Conservation (phyloP, 2,113 vertebrate species). For the Athene noctua region DNA sequence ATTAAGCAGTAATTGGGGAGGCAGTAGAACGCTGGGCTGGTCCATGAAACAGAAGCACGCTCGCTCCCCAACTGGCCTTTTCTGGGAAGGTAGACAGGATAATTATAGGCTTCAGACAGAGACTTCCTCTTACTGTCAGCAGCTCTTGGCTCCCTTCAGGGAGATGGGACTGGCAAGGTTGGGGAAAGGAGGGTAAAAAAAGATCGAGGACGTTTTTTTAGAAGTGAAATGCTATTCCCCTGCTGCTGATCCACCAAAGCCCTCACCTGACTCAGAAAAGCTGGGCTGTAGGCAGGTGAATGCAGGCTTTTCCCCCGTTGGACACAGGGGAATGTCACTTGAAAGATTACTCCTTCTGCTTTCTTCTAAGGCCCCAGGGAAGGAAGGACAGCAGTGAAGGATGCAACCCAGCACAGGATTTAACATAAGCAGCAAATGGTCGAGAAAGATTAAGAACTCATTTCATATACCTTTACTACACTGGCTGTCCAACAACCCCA, state of each 20-base stretch:
- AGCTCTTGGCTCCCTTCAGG: slow-evolving; percentile 53
- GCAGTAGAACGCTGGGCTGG: slow-evolving; percentile 19
- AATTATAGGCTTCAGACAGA: slow-evolving; percentile 66
- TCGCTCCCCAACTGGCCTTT: slow-evolving; percentile 57
- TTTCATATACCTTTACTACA: rapidly evolving
- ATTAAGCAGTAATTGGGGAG: slow-evolving; percentile 67
- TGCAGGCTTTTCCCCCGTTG: not conserved
- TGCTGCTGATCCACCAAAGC: not conserved
- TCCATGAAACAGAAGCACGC: not conserved
- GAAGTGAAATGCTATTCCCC: not conserved
- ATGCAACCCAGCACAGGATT: not conserved
- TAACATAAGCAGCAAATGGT: not conserved
- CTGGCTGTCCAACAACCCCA: not conserved
- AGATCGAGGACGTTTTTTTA: not conserved
- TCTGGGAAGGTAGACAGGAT: slow-evolving; percentile 69
- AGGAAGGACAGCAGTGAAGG: not conserved
- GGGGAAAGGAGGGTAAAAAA: slow-evolving; percentile 45
- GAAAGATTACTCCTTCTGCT: not conserved
- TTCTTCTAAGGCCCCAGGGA: not conserved
- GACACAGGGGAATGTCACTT: not conserved
- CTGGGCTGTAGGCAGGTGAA: not conserved
- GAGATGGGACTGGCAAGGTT: slow-evolving; percentile 35
- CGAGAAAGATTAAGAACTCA: not conserved
- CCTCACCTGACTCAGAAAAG: not conserved
- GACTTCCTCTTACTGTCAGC: slow-evolving; percentile 63